Percentiles rank a stretch among this genome's conserved stretches.
Evolutionary conservation across 2,888 invertebrate genomes (phyloP).

Genomic region (Chironomus riparius): DNA sequence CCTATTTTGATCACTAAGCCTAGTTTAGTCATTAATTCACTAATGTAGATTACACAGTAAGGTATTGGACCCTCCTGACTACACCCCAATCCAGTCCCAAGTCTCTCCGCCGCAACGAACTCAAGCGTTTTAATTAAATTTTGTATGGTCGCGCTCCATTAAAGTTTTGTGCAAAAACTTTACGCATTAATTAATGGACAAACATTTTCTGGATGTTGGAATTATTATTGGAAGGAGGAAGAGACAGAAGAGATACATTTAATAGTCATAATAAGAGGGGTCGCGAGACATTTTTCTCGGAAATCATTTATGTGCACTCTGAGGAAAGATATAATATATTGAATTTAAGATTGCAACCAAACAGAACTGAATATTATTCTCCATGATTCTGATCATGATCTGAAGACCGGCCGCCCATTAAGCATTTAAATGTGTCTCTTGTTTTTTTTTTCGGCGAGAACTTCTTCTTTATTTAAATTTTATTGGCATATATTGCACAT

Average conservation of each 20-base stretch:
- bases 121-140: slow-evolving; percentile 7
- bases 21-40: too few species aligned
- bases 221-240: neutral
- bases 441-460: neutral
- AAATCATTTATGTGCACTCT: neutral
- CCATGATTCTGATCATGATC: neutral
- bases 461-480: neutral
- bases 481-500: slow-evolving; percentile 5
- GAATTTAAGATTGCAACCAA: neutral
- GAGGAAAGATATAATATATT: neutral
- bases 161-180: neutral
- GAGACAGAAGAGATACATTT: neutral
- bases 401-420: neutral
- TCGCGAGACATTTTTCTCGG: slow-evolving; percentile 20
- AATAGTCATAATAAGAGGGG: neutral
- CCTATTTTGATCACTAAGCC: too few species aligned
- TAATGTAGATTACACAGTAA: too few species aligned
- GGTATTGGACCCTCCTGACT: neutral
- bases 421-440: slow-evolving; percentile 3
- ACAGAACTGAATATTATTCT: neutral
- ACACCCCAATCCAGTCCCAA: too few species aligned
- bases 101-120: neutral
- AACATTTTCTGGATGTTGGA: neutral
- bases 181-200: neutral
- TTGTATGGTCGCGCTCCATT: neutral